These are phyloP conservation scores for Aporrectodea caliginosa DNA, from an alignment of 1,140 invertebrate species.

Conservation along the genomic window DNA sequence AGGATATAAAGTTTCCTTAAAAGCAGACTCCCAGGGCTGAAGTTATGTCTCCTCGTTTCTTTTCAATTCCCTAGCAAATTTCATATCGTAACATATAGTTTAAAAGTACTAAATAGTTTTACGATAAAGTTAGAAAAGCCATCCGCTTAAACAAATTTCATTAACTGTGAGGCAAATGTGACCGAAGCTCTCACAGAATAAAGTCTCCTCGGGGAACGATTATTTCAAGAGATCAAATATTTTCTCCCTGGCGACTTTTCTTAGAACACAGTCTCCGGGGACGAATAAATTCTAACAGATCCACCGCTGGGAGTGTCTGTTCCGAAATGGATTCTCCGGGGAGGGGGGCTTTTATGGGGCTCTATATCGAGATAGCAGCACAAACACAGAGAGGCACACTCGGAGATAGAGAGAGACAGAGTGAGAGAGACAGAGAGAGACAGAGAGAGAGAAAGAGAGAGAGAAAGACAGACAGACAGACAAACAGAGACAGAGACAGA, in stretches of 20 bases:
- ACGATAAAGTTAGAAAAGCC: too few species aligned
- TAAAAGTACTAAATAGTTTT: too few species aligned
- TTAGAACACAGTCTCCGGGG: too few species aligned
- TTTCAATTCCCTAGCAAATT: too few species aligned
- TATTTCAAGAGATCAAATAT: too few species aligned
- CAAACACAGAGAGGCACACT: background rate
- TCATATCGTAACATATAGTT: too few species aligned
- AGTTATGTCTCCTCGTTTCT: too few species aligned
- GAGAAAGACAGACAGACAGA: background rate
- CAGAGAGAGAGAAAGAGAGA: slow-evolving; percentile 8
- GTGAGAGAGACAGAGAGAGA: background rate
- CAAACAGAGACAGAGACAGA: background rate
- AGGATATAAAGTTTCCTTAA: too few species aligned
- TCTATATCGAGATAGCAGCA: background rate
- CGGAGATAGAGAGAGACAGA: background rate
- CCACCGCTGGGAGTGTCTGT: background rate
- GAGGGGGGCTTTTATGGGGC: background rate
- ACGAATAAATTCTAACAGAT: background rate
- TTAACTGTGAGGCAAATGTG: background rate
- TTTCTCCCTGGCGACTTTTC: too few species aligned
- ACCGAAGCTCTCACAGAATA: background rate
- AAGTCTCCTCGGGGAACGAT: background rate
- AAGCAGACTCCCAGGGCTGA: too few species aligned
- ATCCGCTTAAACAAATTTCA: too few species aligned
- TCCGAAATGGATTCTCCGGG: background rate